phyloP scores from a whole-genome alignment of 2,888 invertebrate genomes.

The Lasioglossum lativentre region DNA sequence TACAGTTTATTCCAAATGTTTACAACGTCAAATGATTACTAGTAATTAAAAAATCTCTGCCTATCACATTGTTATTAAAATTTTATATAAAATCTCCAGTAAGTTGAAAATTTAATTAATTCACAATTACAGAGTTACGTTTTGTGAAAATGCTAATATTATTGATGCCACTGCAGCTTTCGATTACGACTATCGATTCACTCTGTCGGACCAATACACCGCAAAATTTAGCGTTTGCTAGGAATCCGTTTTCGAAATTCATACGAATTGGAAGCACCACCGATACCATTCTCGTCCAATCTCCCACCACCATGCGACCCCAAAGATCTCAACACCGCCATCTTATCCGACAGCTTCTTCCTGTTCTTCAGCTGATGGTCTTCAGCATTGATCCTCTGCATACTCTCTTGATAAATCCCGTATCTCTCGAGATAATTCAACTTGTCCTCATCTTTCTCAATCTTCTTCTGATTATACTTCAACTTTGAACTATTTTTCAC shows the following conservation, averaged over 20 bases:
- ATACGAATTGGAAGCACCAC: neutral
- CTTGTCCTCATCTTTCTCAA: neutral
- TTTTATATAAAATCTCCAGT: too few relatives aligned
- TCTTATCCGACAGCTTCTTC: slow-evolving; percentile 30
- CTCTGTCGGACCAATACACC: neutral
- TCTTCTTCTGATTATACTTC: neutral
- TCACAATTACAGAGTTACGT: neutral
- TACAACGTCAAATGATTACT: neutral
- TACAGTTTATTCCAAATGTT: neutral
- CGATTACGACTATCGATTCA: neutral
- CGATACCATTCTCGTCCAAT: too few relatives aligned
- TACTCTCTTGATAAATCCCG: slow-evolving; percentile 22
- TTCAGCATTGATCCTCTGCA: neutral
- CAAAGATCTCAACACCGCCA: slow-evolving; percentile 29
- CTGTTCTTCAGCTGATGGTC: neutral
- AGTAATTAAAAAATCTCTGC: too few relatives aligned
- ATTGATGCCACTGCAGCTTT: neutral
- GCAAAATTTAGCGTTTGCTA: slow-evolving; percentile 17
- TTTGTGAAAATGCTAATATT: too few relatives aligned
- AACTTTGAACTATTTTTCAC: neutral
- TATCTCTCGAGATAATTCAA: slow-evolving; percentile 30
- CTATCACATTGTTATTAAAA: neutral
- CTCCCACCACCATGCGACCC: neutral
- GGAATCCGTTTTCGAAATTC: slow-evolving; percentile 20
- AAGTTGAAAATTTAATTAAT: neutral